Evolutionary conservation across 1,140 invertebrate genomes (phyloP).

Genomic region (Drosophila santomea): DNA sequence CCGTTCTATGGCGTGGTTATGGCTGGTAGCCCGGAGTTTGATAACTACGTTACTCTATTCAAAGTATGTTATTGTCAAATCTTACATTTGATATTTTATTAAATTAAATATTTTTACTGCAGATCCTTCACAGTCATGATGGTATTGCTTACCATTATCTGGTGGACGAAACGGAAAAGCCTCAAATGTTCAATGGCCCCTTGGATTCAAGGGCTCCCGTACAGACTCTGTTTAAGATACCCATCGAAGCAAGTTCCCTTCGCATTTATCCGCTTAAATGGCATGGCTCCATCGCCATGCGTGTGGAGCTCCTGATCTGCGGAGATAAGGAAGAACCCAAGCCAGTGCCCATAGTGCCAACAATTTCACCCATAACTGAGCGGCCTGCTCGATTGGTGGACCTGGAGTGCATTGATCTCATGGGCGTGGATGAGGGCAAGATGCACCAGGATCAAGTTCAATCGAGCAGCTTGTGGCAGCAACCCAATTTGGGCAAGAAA

Average conservation of each 20-base stretch:
- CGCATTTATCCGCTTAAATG: slow-evolving; percentile 90
- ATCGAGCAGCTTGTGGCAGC: slow-evolving; percentile 71
- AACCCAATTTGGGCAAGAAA: slow-evolving; percentile 48
- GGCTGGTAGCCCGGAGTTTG: slow-evolving; percentile 88
- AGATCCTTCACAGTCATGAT: slow-evolving; percentile 89
- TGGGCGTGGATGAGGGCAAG: slow-evolving; percentile 87
- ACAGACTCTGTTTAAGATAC: slow-evolving; percentile 88
- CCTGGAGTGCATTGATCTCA: slow-evolving; percentile 86
- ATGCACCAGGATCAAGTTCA: slow-evolving; percentile 87
- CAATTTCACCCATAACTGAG: slow-evolving; percentile 52
- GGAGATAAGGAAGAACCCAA: slow-evolving; percentile 44
- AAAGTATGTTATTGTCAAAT: slow-evolving; percentile 70
- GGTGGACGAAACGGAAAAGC: slow-evolving; percentile 69
- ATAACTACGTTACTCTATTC: slow-evolving; percentile 91
- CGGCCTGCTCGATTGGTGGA: slow-evolving; percentile 35
- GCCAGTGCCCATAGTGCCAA: neutral
- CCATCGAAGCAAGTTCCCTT: slow-evolving; percentile 90
- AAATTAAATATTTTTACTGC: neutral
- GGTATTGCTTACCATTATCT: slow-evolving; percentile 87
- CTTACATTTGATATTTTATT: neutral
- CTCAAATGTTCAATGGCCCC: slow-evolving; percentile 90
- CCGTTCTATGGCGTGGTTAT: slow-evolving; percentile 90
- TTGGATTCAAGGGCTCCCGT: slow-evolving; percentile 87
- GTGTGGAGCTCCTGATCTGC: slow-evolving; percentile 92
- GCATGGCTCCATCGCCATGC: slow-evolving; percentile 90